Percentiles rank a stretch among this genome's conserved stretches.
Evolutionary conservation across 2,888 invertebrate genomes (phyloP).

Genomic region (Caenorhabditis sp.): DNA sequence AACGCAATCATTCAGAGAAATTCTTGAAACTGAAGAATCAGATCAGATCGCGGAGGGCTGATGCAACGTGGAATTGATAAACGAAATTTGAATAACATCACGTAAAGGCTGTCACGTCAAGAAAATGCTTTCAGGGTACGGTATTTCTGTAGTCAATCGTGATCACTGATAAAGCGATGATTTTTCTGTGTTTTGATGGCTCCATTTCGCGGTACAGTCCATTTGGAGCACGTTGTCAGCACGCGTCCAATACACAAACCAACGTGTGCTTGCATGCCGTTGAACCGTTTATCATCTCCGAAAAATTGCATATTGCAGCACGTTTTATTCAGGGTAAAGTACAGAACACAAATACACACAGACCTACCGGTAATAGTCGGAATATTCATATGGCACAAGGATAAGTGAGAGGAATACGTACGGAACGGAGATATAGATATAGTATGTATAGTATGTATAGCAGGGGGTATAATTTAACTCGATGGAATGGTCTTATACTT

Average conservation of each 20-base stretch:
- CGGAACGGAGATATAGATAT: too few species aligned
- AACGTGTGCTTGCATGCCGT: too few species aligned
- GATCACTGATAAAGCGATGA: too few species aligned
- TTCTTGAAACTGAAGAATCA: background rate
- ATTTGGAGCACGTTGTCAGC: constrained; percentile 39
- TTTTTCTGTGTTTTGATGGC: too few species aligned
- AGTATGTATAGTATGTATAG: constrained; percentile 16
- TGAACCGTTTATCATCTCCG: background rate
- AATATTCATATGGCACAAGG: constrained; percentile 56
- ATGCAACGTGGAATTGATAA: background rate
- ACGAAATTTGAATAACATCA: background rate
- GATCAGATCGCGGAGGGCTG: background rate
- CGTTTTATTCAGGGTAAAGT: constrained; percentile 1
- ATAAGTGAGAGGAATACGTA: constrained; percentile 12
- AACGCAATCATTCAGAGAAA: too few species aligned
- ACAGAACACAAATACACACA: background rate
- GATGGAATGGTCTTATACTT: constrained; percentile 52
- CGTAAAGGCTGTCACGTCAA: too few species aligned
- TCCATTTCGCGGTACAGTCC: too few species aligned
- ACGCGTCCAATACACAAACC: constrained; percentile 42
- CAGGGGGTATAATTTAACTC: background rate
- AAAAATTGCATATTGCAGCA: too few species aligned
- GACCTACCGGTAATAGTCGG: constrained; percentile 50
- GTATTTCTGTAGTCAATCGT: too few species aligned
- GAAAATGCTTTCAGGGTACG: too few species aligned